Evolutionary conservation across 2,888 invertebrate genomes (phyloP).

Genomic region (Boloria selene): DNA sequence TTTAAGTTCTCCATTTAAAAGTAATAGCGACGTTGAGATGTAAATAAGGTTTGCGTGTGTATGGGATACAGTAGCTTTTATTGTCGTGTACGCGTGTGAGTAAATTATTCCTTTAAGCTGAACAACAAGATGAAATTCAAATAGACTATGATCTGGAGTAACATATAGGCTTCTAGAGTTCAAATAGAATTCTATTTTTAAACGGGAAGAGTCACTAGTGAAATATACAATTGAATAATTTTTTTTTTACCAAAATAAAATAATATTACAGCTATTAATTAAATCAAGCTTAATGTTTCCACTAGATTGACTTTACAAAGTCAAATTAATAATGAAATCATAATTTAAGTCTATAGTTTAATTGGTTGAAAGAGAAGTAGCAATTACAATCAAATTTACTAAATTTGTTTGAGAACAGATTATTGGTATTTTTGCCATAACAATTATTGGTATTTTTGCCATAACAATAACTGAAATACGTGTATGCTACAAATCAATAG

Average conservation of each 20-base stretch:
- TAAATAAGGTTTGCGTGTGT: background rate
- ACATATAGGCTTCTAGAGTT: too few species aligned
- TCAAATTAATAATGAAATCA: conserved; percentile 28
- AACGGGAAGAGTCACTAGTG: too few species aligned
- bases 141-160: too few species aligned
- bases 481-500: too few species aligned
- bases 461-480: too few species aligned
- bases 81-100: too few species aligned
- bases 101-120: too few species aligned
- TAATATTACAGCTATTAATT: conserved; percentile 20
- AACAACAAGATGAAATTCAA: too few species aligned
- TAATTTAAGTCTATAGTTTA: conserved; percentile 24
- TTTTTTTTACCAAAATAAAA: background rate
- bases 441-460: too few species aligned
- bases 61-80: background rate
- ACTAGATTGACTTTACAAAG: conserved; percentile 27
- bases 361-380: conserved; percentile 22
- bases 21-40: background rate
- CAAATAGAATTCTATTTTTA: too few species aligned
- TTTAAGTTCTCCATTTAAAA: conserved; percentile 6
- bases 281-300: conserved; percentile 25
- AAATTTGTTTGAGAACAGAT: conserved; percentile 10
- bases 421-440: too few species aligned
- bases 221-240: background rate
- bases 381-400: conserved; percentile 16